A percentile compares a stretch with the other conserved stretches of the same genome.
These are phyloP conservation scores for Apis mellifera DNA, from an alignment of 1,140 invertebrate genomes.

Conservation along the genomic window Amel_HAv3.1 CM009933.2:13523001-13523500, in stretches of 20 bases:
- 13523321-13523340: background rate
- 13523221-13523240: slow-evolving; percentile 39
- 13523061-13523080: slow-evolving; percentile 22
- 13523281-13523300: background rate
- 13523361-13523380: background rate
- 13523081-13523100: slow-evolving; percentile 5
- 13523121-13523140: slow-evolving; percentile 26
- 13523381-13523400: slow-evolving; percentile 3
- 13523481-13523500: background rate
- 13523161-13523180: slow-evolving; percentile 16
- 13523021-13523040: slow-evolving; percentile 45
- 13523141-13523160: slow-evolving; percentile 16
- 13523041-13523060: slow-evolving; percentile 39
- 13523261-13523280: background rate
- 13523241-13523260: slow-evolving; percentile 22
- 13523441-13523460: background rate
- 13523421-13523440: background rate
- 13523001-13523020: slow-evolving; percentile 37
- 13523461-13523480: background rate
- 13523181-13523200: slow-evolving; percentile 13
- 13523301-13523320: background rate
- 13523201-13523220: slow-evolving; percentile 26
- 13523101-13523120: slow-evolving; percentile 15
- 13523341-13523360: background rate
- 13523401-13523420: slow-evolving; percentile 2